Percentiles rank a stretch among this genome's conserved stretches.
These are phyloP conservation scores for Aurelia aurita complex sp. Pacific DNA, from an alignment of 30 jellyfish, hydroid and myxozoan species.

Conservation along the genomic window DNA sequence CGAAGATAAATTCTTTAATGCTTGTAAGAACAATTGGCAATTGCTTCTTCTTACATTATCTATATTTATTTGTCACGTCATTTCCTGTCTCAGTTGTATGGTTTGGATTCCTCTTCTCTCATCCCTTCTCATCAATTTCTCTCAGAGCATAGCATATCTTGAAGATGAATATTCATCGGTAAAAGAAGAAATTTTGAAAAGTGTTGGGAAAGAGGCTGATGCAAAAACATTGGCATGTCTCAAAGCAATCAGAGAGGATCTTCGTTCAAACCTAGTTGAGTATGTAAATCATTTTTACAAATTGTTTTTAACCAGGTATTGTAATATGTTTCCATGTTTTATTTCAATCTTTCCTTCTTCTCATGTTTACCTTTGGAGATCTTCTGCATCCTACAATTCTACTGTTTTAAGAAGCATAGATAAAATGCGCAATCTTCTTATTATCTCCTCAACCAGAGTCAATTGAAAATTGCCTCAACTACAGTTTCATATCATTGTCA, in stretches of 20 bases:
- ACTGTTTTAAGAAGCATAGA: no score
- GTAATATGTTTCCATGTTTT: neutral
- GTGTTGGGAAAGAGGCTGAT: conserved; percentile 17
- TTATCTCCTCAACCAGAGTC: no score
- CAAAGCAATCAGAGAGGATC: conserved; percentile 9
- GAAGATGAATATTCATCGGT: conserved; percentile 45
- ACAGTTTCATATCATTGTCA: no score
- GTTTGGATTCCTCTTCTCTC: no score
- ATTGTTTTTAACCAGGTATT: neutral
- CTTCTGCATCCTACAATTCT: no score
- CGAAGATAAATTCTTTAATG: neutral
- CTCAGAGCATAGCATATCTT: conserved; percentile 32
- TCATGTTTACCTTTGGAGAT: neutral
- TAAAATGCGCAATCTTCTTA: no score
- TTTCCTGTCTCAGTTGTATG: no score
- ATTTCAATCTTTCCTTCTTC: neutral
- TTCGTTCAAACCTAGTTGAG: conserved; percentile 32
- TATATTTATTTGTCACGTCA: no score
- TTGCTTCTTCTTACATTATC: no score
- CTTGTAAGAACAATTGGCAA: no score
- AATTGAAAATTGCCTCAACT: no score
- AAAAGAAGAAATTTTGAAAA: conserved; percentile 26
- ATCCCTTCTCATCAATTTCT: neutral
- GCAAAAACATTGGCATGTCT: conserved; percentile 13
- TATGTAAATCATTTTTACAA: conserved; percentile 8